Base-by-base conservation (phyloP, 2,888 invertebrate genomes). In the Archips xylosteana region DNA sequence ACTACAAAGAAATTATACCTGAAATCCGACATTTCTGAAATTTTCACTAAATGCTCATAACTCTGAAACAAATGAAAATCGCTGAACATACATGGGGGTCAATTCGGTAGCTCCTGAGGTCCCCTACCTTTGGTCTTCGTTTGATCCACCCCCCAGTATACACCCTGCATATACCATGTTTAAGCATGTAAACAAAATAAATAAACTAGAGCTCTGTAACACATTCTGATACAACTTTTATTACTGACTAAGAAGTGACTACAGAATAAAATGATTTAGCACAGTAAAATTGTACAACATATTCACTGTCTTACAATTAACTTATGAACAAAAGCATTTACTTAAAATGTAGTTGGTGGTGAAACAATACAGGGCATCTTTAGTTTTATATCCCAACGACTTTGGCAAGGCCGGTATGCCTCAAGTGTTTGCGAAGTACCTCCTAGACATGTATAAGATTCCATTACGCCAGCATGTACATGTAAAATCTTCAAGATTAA, bases 341-440 rank as follows among this genome's bases (percentile, higher is more conserved):
- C 23, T 45, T 5, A 45, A n/a, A 60, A 39, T 60, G 39, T 6
- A 57, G 47, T 39, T 61, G 39, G 54, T 62, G 62, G 23, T 42
- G 67, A 61, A 34, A 73, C 68, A 68, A 59, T 68, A 68, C 39
- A 59, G 39, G 59, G 49, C 51, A 66, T 66, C 63, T 68, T 68
- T 73, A 63, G 73, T 73, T 68, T 68, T 62, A 68, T 15, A 59
- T 63, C 39, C 63, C 39, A 68, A 45, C 59, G 54, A 45, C 15
- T 72, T 68, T 57, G 63, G 63, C 72, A 73, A 68, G 68, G 59
- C 59, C 73, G 15, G n/a, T 47, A 15, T 36, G 63, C 51, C 54
- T 34, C 63, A 63, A 15, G 45, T 57, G 34, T 13, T 51, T 57
- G 10, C 5, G 3, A 5, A 32, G 42, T 34, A 15, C 32, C 62